These are phyloP conservation scores for Trachelus stipa DNA, from an alignment of 2,888 invertebrate species.

Conservation along the genomic window DNA sequence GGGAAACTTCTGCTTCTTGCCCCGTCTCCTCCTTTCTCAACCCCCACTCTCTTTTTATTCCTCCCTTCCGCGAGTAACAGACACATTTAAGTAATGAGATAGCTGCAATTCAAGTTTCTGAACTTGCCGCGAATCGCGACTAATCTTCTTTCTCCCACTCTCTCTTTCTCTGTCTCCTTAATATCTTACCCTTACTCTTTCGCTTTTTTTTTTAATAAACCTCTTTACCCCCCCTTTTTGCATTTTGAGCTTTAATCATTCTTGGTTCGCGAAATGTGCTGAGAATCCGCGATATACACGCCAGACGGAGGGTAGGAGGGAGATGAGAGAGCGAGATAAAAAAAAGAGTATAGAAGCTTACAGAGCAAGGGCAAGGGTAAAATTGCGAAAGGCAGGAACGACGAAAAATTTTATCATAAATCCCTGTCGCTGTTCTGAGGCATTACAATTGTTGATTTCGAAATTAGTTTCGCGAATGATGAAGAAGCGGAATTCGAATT, in stretches of 20 bases:
- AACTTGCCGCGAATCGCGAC: slow-evolving; percentile 47
- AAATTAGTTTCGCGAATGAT: slow-evolving; percentile 41
- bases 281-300: slow-evolving; percentile 43
- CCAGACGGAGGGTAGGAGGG: slow-evolving; percentile 29
- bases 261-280: slow-evolving; percentile 19
- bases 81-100: slow-evolving; percentile 59
- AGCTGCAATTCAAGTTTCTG: slow-evolving; percentile 54
- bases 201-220: slow-evolving; percentile 18
- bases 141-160: slow-evolving; percentile 15
- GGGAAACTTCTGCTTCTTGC: slow-evolving; percentile 56
- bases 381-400: slow-evolving; percentile 35
- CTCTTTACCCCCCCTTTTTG: slow-evolving; percentile 13
- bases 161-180: slow-evolving; percentile 6
- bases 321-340: slow-evolving; percentile 5
- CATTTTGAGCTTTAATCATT: not conserved
- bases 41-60: not conserved
- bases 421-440: slow-evolving; percentile 37
- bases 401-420: slow-evolving; percentile 48
- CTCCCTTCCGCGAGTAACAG: slow-evolving; percentile 39
- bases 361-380: too few relatives aligned
- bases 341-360: slow-evolving; percentile 29
- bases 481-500: slow-evolving; percentile 19
- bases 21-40: slow-evolving; percentile 31
- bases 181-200: slow-evolving; percentile 8
- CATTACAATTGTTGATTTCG: slow-evolving; percentile 46